Evolutionary conservation across 2,113 vertebrate species (phyloP), one percentile per base, ranked within the genome.

Genomic region (Galemys pyrenaicus): DNA sequence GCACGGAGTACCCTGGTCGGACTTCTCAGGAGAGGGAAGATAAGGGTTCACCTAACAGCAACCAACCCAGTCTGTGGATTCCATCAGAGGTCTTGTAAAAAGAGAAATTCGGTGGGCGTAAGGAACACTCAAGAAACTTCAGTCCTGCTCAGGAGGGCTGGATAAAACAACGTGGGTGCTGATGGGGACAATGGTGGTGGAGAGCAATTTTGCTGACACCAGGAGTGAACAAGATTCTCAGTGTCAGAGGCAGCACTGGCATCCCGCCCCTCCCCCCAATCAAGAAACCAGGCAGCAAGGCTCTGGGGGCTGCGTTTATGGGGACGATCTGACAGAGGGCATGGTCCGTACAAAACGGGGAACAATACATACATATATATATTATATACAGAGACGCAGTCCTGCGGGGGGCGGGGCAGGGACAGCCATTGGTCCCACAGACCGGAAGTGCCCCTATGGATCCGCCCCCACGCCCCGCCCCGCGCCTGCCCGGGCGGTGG

Each of bases 321-420:
- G 95, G 97, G 83, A 93, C 65, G 78, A 98, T 88, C 90, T 97
- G 97, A 98, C 97, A 95, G 96, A 97, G 97, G 97, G 97, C 95
- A 97, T 97, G 96, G 97, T 96, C 96, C 97, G 97, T 98, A 98
- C 98, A 98, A 98, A 98, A 98, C 98, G 94, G 88, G 97, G 90
- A 98, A 97, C 97, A 97, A 97, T 97, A 98, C 97, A 97, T 98
- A 98, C 96, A 98, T 97, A 98, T 97, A 97, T 98, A 98, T 98
- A 98, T 95, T 98, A 98, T 98, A 95, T 98, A 98, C 98, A 98
- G 95, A 97, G 96, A 98, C 92, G 95, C 86, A 84, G 95, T 94
- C 97, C 95, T 94, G 95, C 65, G 49, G 90, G 75, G 86, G 92
- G 87, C 54, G 44, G 91, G 96, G 79, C 84, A 86, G 64, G 65